phyloP scores from a whole-genome alignment of 1,140 invertebrate species.

The Phymastichus coffea region DNA sequence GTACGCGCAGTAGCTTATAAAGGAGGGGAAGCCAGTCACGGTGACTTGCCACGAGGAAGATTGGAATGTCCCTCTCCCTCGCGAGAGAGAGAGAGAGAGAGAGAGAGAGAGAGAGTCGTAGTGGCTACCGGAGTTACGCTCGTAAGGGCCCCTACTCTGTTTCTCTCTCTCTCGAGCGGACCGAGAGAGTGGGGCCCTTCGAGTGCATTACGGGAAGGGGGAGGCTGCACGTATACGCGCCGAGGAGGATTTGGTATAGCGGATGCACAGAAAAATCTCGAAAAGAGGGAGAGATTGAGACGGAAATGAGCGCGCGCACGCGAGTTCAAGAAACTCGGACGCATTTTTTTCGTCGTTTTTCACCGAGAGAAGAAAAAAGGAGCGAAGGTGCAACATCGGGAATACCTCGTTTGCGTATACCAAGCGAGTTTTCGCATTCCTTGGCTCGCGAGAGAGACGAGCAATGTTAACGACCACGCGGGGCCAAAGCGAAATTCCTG shows the following conservation, averaged over 20 bases:
- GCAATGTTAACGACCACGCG: constrained; percentile 40
- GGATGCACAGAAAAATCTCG: background rate
- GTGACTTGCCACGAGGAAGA: constrained; percentile 48
- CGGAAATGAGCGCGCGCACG: too few species aligned
- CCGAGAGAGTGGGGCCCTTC: background rate
- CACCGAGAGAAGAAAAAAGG: too few species aligned
- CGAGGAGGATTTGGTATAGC: background rate
- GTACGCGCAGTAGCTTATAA: constrained; percentile 33
- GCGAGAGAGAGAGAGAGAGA: too few species aligned
- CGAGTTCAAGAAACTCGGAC: too few species aligned
- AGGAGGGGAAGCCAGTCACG: constrained; percentile 38
- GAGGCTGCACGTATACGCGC: constrained; percentile 34
- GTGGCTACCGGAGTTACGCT: constrained; percentile 57
- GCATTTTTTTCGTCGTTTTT: too few species aligned
- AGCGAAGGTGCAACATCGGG: too few species aligned
- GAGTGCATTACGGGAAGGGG: background rate
- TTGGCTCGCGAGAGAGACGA: constrained; percentile 17
- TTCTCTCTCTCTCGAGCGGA: background rate
- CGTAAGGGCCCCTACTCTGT: constrained; percentile 39
- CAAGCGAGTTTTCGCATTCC: constrained; percentile 15
- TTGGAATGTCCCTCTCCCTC: constrained; percentile 57
- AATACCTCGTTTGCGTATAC: background rate
- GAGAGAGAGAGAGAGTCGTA: too few species aligned
- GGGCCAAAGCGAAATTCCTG: constrained; percentile 21
- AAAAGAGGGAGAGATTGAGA: background rate